Evolutionary conservation across 1,140 invertebrate species (phyloP).

Genomic region (Periplaneta americana): DNA sequence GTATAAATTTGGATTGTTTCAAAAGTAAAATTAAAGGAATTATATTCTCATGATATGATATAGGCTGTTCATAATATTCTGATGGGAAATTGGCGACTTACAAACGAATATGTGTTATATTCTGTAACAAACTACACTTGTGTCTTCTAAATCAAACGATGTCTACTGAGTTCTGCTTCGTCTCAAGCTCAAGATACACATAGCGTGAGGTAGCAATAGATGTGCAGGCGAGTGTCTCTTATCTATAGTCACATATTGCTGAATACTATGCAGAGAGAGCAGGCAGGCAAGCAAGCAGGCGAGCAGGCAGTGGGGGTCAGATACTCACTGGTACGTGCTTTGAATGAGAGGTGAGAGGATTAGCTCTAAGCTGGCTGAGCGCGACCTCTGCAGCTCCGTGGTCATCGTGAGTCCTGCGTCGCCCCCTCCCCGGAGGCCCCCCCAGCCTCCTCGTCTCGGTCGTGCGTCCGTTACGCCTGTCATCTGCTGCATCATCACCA

Average conservation of each 20-base stretch:
- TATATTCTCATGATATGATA: too few relatives aligned
- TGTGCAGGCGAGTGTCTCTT: not conserved
- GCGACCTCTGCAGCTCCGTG: constrained; percentile 2
- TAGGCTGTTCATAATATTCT: too few relatives aligned
- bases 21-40: too few relatives aligned
- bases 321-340: constrained; percentile 29
- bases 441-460: not conserved
- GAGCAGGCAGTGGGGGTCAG: not conserved
- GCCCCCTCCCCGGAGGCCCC: not conserved
- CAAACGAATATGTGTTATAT: too few relatives aligned
- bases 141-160: too few relatives aligned
- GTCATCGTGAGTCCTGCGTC: not conserved
- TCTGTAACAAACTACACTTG: too few relatives aligned
- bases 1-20: too few relatives aligned
- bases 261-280: not conserved
- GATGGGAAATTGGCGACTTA: too few relatives aligned
- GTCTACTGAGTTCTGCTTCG: not conserved
- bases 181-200: not conserved
- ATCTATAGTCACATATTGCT: not conserved
- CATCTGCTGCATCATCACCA: constrained; percentile 4
- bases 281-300: constrained; percentile 1
- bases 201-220: not conserved
- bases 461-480: constrained; percentile 1
- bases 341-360: constrained; percentile 31
- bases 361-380: constrained; percentile 29